Evolutionary conservation across 2,113 vertebrate genomes (phyloP), one percentile per base, ranked within the genome.

Genomic region (Hystrix brachyura): DNA sequence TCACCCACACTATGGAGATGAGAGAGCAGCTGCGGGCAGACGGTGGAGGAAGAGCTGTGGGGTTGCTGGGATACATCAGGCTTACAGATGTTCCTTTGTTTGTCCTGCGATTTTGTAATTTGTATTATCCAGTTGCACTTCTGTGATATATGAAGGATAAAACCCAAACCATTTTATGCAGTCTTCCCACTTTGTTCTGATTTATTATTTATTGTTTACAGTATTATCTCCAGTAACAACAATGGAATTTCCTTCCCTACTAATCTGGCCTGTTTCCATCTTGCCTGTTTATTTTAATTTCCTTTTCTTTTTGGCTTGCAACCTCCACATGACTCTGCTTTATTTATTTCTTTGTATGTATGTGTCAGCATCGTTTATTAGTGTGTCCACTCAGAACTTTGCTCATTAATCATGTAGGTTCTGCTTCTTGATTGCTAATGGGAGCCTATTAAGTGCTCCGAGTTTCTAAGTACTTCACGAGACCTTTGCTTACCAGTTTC

Each of bases 171-270:
- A 59, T 89, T 64, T 96, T 21, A 57, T 95, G 69, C 43, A 51
- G 83, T 79, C 95, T 96, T 90, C 51, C 95, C 29, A 43, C 83
- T 97, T 95, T 78, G 69, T 96, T 96, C 92, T 97, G 95, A 94
- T 96, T 96, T 97, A 88, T 94, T 98, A 74, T 98, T 96, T 97
- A 57, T 94, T 98, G 86, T 98, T 98, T 98, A 95, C 62, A 90
- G 32, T 74, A 78, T 60, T 97, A 67, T 96, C 95, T 95, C 91
- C 79, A 97, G 48, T 93, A 96, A 97, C 94, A 97, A 96, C 95
- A 94, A 74, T 97, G 96, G 96, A 89, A 97, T 97, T 98, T 98
- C 94, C 97, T 98, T 93, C 89, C 57, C 93, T 83, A 94, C 92
- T 87, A 76, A 91, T 93, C 89, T 96, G 96, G 94, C 94, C 43